These are phyloP conservation scores for Aethina tumida DNA, from an alignment of 1,140 invertebrate genomes.

Conservation along the genomic window DNA sequence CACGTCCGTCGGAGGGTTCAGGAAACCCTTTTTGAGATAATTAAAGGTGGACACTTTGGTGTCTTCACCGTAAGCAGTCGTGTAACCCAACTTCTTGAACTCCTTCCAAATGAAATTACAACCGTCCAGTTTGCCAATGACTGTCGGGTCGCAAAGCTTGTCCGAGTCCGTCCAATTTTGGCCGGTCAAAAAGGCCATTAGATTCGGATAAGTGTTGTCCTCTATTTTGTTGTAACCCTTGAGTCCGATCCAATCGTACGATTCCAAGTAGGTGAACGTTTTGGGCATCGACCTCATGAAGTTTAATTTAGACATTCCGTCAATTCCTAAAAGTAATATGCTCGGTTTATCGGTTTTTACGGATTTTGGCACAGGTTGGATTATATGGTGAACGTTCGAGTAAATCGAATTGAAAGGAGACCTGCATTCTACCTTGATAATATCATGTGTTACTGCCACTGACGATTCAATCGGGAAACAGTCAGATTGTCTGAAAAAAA, in stretches of 20 bases:
- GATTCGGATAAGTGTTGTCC: conserved; percentile 70
- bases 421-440: conserved; percentile 37
- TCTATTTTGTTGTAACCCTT: conserved; percentile 55
- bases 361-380: conserved; percentile 1
- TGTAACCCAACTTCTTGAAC: conserved; percentile 45
- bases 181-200: conserved; percentile 67
- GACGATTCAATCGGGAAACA: conserved; percentile 36
- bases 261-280: conserved; percentile 52
- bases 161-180: conserved; percentile 39
- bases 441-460: conserved; percentile 33
- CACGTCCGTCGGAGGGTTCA: conserved; percentile 59
- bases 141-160: conserved; percentile 40
- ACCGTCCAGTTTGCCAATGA: conserved; percentile 37
- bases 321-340: conserved; percentile 66
- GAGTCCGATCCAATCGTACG: conserved; percentile 38
- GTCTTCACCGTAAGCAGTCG: conserved; percentile 53
- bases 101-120: conserved; percentile 53
- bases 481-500: conserved; percentile 26
- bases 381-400: conserved; percentile 40
- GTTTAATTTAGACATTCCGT: conserved; percentile 69
- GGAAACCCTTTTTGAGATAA: conserved; percentile 49
- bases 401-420: conserved; percentile 33
- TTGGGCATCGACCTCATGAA: conserved; percentile 64
- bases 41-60: conserved; percentile 48
- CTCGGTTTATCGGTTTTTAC: conserved; percentile 34